Evolutionary conservation across 2,888 invertebrate genomes (phyloP), one percentile per base, ranked within the genome.

Genomic region (Diachrysia chrysitis): DNA sequence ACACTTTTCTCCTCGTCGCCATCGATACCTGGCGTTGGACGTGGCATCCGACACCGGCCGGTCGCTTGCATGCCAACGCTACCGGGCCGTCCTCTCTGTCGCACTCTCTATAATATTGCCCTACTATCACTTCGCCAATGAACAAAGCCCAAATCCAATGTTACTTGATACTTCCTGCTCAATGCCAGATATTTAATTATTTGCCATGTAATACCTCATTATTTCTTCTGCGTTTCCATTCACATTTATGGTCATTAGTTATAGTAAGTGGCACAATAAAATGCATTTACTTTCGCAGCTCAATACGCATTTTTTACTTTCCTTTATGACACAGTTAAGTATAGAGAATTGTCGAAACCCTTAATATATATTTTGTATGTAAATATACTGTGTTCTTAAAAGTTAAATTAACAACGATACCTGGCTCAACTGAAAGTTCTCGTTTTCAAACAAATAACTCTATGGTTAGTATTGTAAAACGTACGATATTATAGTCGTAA

Each of bases 121-220:
- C 93, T 93, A 94, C 93, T 94, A 93, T 93, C 92, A 92, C 93
- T 93, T 89, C 75, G 82, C 87, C 83, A 86, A 87, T 87, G 77
- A 75, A 78, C 71, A 69, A 85, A 88, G 90, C 87, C n/a, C 88
- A 87, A 76, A 88, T 83, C 81, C 66, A 78, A 82, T 67, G 83
- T 78, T 81, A 83, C 82, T 79, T 76, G 78, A 84, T 81, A 81
- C 76, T 72, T 69, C 25, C 23, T 64, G 53, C 61, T 74, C 55
- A 48, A 70, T 79, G 73, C 74, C 76, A 75, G 66, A 63, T 37
- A 66, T 76, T 68, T 69, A 70, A 63, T 65, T 73, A 66, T 73
- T 69, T 64, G 14, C 29, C 69, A 65, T 63, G 62, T 55, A 17
- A 19, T 21, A 51, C 35, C 66, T 67, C 58, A 55, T 63, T 58